Evolutionary conservation across 2,113 vertebrate genomes (phyloP), one percentile per base, ranked within the genome.

Genomic region (Monopterus albus): DNA sequence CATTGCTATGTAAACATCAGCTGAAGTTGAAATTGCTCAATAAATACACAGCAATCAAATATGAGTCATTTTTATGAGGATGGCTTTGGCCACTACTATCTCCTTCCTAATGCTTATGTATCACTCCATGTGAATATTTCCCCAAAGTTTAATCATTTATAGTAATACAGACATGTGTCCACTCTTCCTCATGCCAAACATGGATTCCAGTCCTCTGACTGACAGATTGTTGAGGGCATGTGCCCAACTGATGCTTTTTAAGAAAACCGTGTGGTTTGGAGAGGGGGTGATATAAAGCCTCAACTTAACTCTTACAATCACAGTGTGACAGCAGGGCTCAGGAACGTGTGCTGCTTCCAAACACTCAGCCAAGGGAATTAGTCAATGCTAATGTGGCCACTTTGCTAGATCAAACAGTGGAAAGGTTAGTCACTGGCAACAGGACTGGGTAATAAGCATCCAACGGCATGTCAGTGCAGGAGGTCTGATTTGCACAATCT

Each of bases 371-470:
- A 66, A 76, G 72, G 82, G 90, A 92, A 92, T 93, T 91, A 94
- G 91, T 91, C 83, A 75, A 67, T 26, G 68, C 89, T 93, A 92
- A 94, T 93, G 91, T 87, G 85, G 78, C 86, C 87, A 87, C 84
- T 88, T 84, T 79, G 75, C 81, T 51, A 87, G 87, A 92, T 92
- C 87, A 91, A 90, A 92, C 65, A 20, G 55, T 71, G 52, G 49
- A 75, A 63, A 77, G 84, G 80, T 88, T 86, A 86, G 84, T 91
- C 83, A 84, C 77, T 80, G 84, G 77, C 81, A 78, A 72, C 78
- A 66, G 78, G 67, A 65, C 69, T 60, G 72, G 77, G 69, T 82
- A 82, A 79, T 83, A 87, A 80, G 79, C 81, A 81, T 85, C 81
- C 62, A 81, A 56, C 35, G 43, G 83, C 91, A 78, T 91, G 92